Evolutionary conservation across 2,797 vertebrate genomes (phyloP), one percentile per base, ranked within the genome.

Genomic region (Halcyon leucocephala): DNA sequence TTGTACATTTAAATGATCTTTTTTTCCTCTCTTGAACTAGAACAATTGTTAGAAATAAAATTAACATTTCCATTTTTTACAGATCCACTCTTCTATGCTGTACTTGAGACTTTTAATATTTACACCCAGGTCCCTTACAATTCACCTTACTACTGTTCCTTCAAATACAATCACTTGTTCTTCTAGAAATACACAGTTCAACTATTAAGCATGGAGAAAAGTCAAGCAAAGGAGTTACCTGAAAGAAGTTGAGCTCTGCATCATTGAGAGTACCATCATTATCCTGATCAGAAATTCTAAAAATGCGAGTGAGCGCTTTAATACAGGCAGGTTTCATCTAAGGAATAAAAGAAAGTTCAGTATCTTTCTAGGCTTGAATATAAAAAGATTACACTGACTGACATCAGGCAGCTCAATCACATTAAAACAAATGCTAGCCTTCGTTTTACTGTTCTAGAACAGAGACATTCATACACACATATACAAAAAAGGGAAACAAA

Each of bases 201-300:
- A 31, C 39, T 76, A 81, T 39, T 24, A 70, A 71, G 29, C 19
- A 61, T 2, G 12, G 39, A 22, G 20, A 52, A 81, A 73, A 84
- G 17, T 49, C 7, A 83, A 62, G 29, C 24, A 85, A 22, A 33
- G 61, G 55, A 86, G 18, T 25, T 86, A 99, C 99, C 99, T 99
- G 99, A 95, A 99, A 99, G 97, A 99, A 99, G 98, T 99, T 99
- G 91, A 99, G 99, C 91, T 99, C 99, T 10, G 98, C 98, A 94
- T 99, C 99, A 14, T 99, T 99, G 58, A 99, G 99, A 69, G 99
- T 98, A 18, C 99, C 99, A 39, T 99, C 99, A 11, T 99, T 99
- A 97, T 99, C 99, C 76, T 99, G 97, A 97, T 99, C 99, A 3
- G 99, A 99, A 97, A 99, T 99, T 95, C 99, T 99, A 96, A 99